Conservation (phyloP, 2,113 vertebrate genomes). For the Cavia aperea region DNA sequence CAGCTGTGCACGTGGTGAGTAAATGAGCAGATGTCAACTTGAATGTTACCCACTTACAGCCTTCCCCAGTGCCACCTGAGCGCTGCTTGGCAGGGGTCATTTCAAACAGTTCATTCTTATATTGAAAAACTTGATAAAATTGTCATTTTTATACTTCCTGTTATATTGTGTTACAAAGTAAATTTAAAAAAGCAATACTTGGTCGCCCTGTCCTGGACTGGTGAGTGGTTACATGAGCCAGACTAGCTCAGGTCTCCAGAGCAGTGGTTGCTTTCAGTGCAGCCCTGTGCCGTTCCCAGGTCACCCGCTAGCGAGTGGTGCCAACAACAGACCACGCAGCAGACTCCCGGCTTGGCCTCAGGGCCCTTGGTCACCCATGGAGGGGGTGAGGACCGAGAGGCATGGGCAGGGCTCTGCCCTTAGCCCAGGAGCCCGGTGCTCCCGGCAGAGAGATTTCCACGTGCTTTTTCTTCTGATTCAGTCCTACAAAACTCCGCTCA, state of each 20-base stretch:
- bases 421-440: background rate
- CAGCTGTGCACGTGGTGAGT: background rate
- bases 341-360: no score
- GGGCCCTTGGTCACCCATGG: no score
- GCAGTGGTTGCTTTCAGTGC: background rate
- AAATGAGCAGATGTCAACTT: background rate
- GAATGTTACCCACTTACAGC: no score
- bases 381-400: background rate
- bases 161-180: background rate
- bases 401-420: accelerated
- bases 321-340: no score
- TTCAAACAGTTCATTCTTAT: background rate
- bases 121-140: background rate
- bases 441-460: background rate
- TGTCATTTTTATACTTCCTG: background rate
- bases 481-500: background rate
- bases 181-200: background rate
- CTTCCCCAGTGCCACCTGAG: background rate
- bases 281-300: background rate
- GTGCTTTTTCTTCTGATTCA: background rate
- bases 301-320: background rate
- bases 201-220: background rate
- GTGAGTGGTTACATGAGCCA: background rate
- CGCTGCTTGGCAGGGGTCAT: background rate
- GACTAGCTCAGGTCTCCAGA: background rate